phyloP scores from a whole-genome alignment of 2,113 vertebrate genomes.

The Phalacrocorax carbo region DNA sequence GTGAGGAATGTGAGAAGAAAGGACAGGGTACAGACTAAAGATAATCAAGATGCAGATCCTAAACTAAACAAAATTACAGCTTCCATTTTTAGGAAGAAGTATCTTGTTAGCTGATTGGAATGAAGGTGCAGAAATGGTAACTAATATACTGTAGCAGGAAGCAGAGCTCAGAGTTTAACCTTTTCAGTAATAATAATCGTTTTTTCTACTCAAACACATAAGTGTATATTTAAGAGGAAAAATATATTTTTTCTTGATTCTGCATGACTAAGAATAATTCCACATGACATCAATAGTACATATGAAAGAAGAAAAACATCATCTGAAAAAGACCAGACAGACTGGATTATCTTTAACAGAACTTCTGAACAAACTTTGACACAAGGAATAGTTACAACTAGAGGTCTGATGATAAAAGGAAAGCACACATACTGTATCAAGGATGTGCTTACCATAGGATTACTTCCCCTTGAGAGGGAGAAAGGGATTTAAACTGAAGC shows the following conservation, averaged over 20 bases:
- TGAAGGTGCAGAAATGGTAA: not conserved
- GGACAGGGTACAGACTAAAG: not conserved
- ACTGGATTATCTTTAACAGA: not conserved
- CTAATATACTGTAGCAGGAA: not conserved
- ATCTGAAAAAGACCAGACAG: not conserved
- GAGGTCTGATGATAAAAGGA: not conserved
- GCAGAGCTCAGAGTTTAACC: not conserved
- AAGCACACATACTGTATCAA: not conserved
- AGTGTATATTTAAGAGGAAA: not conserved
- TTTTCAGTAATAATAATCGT: not conserved
- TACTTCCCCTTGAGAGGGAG: not conserved
- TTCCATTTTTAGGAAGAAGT: not conserved
- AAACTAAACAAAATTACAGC: not conserved
- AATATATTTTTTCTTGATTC: not conserved
- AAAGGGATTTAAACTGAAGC: not conserved
- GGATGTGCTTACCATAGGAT: not conserved
- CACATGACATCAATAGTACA: not conserved
- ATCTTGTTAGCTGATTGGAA: not conserved
- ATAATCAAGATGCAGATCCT: not conserved
- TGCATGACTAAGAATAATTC: not conserved
- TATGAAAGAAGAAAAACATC: not conserved
- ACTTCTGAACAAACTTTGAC: not conserved
- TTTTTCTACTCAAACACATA: rapidly evolving
- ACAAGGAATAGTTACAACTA: not conserved
- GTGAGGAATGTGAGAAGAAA: not conserved